A percentile compares a stretch with the other conserved stretches of the same genome.
These are phyloP conservation scores for Hydropsyche tenuis DNA, from an alignment of 1,140 invertebrate genomes.

Conservation along the genomic window DNA sequence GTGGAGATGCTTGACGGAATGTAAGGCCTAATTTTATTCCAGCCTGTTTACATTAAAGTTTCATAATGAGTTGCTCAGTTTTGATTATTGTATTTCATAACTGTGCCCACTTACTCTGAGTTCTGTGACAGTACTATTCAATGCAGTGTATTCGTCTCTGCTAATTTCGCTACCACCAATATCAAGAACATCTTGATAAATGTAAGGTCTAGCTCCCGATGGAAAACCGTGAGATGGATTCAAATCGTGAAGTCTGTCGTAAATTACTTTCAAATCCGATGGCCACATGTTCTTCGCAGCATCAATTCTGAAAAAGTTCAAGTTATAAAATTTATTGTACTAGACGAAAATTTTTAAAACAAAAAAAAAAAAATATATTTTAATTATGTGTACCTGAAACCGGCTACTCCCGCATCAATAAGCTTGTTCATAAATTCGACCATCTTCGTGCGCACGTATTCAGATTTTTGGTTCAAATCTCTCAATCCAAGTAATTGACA, in stretches of 20 bases:
- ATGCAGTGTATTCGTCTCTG: conserved; percentile 62
- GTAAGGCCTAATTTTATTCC: conserved; percentile 61
- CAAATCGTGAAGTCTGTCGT: conserved; percentile 61
- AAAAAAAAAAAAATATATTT: too few species aligned
- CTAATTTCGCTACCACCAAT: conserved; percentile 63
- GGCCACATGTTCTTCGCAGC: conserved; percentile 74
- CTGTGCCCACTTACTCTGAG: conserved; percentile 71
- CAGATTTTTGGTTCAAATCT: conserved; percentile 72
- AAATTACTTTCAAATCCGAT: conserved; percentile 62
- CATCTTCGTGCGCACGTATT: conserved; percentile 74
- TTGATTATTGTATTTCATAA: conserved; percentile 55
- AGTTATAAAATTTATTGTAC: not conserved
- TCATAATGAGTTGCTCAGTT: too few species aligned
- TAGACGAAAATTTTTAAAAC: too few species aligned
- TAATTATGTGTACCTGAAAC: conserved; percentile 73
- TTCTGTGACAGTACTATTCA: conserved; percentile 69
- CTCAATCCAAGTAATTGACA: conserved; percentile 76
- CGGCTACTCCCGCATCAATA: conserved; percentile 80
- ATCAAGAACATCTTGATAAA: conserved; percentile 79
- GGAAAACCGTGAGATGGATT: conserved; percentile 62
- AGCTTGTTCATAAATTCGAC: conserved; percentile 74
- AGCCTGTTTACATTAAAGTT: too few species aligned
- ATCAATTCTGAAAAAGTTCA: conserved; percentile 59
- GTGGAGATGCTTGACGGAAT: conserved; percentile 56
- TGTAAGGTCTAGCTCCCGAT: conserved; percentile 59